Base-by-base conservation (phyloP, 1,140 invertebrate genomes). In the Scaptomyza graminum region DNA sequence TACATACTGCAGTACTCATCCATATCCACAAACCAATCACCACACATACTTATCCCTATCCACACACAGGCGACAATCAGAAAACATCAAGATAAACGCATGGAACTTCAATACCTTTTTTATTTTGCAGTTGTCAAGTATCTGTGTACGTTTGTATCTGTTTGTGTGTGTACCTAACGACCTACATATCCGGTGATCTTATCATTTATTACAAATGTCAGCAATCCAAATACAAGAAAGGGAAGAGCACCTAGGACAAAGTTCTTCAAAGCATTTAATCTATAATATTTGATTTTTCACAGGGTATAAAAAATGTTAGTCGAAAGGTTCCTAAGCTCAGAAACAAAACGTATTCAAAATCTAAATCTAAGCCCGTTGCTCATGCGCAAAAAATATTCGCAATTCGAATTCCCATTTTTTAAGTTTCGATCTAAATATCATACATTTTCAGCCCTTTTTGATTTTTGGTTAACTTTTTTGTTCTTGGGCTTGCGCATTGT, bases 171-270 rank as follows among this genome's bases (percentile, higher is more conserved):
- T 62, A 31, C 18, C 1, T 16, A 62, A 49, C 56, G 70, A 73
- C 56, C 63, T 61, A 66, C 8, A 66, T 71, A 67, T 67, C 63
- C 55, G 69, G 49, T 67, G 31, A 6, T 43, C 55, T 72, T 72
- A 72, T 73, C 70, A 55, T 31, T 55, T 73, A 72, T 73, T 47
- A 71, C 31, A 22, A 65, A 9, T 43, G 28, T 8, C 41, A 18
- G 11, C 50, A 39, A 37, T 41, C 18, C 15, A 2, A 16, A 57
- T 25, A 44, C 31, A 34, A 34, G 7, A 28, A 41, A 5, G 28
- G 22, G 55, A 67, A 31, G 12, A n/a, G 54, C 3, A 7, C 54
- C 28, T 7, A 5, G 28, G 5, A 28, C 5, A 28, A 28, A 7
- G 28, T 28, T 28, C 28, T 28, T 34, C 8, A 34, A 34, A 34